A percentile compares a stretch with the other conserved stretches of the same genome.
These are phyloP conservation scores for Ptiloglossa arizonensis DNA, from an alignment of 1,140 invertebrate species.

Conservation along the genomic window DNA sequence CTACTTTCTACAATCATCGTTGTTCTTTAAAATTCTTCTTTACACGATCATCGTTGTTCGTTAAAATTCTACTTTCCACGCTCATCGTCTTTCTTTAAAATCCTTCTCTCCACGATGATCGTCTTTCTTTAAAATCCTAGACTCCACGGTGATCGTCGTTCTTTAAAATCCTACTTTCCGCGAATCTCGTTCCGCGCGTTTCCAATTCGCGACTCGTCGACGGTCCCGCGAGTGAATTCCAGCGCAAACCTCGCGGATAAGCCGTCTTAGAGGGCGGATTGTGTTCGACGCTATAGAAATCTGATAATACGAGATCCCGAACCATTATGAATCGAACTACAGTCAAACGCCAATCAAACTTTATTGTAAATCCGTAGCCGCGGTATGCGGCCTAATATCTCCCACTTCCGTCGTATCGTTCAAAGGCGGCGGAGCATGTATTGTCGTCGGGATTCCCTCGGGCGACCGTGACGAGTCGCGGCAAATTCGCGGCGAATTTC, in stretches of 20 bases:
- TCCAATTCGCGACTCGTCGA: not conserved
- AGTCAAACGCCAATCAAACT: constrained; percentile 48
- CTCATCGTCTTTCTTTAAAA: too few species aligned
- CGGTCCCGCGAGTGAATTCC: not conserved
- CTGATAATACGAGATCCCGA: not conserved
- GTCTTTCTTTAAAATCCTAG: too few species aligned
- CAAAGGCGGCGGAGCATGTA: constrained; percentile 37
- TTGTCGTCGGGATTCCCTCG: constrained; percentile 30
- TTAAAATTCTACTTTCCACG: too few species aligned
- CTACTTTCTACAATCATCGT: too few species aligned
- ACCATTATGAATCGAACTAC: constrained; percentile 30
- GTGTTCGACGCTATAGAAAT: constrained; percentile 17
- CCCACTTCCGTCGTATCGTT: constrained; percentile 43
- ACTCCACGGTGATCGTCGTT: too few species aligned
- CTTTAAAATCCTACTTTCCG: too few species aligned
- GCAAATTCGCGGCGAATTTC: not conserved
- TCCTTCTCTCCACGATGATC: too few species aligned
- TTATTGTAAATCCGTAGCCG: constrained; percentile 41
- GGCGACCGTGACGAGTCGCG: constrained; percentile 1
- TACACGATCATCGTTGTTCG: too few species aligned
- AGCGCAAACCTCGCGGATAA: constrained; percentile 20
- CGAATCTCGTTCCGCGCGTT: too few species aligned
- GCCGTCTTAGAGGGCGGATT: not conserved
- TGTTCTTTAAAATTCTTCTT: too few species aligned
- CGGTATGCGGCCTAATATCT: constrained; percentile 54